A percentile compares a stretch with the other conserved stretches of the same genome.
Evolutionary conservation across 92 coral and sea anemone genomes (phyloP).

Genomic region (Parazoanthus swiftii): DNA sequence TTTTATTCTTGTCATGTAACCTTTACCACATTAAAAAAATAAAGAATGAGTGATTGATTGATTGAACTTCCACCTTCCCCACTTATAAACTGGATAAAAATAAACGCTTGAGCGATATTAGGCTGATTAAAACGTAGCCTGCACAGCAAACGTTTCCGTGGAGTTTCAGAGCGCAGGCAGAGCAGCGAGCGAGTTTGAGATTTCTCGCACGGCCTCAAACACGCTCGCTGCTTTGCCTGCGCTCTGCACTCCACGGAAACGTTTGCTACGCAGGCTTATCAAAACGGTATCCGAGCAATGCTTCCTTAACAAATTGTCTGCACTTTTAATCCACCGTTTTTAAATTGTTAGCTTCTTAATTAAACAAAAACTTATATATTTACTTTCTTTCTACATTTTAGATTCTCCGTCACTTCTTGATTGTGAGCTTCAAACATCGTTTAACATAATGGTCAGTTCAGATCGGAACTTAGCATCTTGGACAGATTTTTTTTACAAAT

Average conservation of each 20-base stretch:
- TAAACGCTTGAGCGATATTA: neutral
- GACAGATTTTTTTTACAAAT: neutral
- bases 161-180: too few relatives aligned
- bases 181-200: too few relatives aligned
- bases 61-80: too few relatives aligned
- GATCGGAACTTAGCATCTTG: neutral
- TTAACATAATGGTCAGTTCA: constrained; percentile 39
- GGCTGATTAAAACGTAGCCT: neutral
- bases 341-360: neutral
- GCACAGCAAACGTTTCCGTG: too few relatives aligned
- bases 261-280: too few relatives aligned
- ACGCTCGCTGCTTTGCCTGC: too few relatives aligned
- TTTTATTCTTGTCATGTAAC: too few relatives aligned
- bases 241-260: too few relatives aligned
- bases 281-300: neutral
- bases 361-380: neutral
- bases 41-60: too few relatives aligned
- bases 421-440: constrained; percentile 57
- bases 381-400: neutral
- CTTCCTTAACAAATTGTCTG: neutral
- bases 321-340: neutral
- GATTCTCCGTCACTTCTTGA: constrained; percentile 54
- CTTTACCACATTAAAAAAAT: too few relatives aligned
- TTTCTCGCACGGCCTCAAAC: too few relatives aligned
- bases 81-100: too few relatives aligned